A percentile compares a stretch with the other conserved stretches of the same genome.
phyloP scores from a whole-genome alignment of 2,113 vertebrate species.

The Isurus oxyrinchus region DNA sequence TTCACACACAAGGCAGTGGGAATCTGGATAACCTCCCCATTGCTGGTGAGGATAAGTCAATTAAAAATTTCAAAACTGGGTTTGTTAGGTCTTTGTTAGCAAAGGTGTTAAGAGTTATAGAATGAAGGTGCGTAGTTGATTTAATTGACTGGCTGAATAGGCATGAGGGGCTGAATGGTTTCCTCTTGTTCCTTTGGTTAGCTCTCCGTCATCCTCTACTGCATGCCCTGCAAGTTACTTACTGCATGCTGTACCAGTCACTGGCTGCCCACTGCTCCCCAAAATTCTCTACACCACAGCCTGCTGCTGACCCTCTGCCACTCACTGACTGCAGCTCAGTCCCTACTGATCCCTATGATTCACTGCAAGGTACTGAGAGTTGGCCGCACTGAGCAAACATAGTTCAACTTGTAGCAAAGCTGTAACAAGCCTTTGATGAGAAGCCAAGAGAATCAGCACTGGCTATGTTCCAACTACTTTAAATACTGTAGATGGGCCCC shows the following conservation, averaged over 20 bases:
- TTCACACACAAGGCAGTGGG: neutral
- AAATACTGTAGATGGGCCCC: neutral
- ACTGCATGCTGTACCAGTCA: neutral
- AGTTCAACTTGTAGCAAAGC: neutral
- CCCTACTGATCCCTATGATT: neutral
- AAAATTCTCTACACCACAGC: neutral
- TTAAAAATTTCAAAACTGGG: neutral
- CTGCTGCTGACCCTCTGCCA: neutral
- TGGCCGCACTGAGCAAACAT: neutral
- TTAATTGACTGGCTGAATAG: neutral
- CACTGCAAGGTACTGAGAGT: neutral
- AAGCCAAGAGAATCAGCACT: neutral
- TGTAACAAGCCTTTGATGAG: neutral
- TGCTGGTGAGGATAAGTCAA: neutral
- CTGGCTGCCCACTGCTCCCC: neutral
- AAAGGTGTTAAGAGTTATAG: neutral
- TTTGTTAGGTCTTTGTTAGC: neutral
- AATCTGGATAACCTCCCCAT: neutral
- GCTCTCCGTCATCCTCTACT: neutral
- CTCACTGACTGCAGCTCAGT: neutral
- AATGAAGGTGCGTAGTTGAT: neutral
- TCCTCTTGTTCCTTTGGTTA: neutral
- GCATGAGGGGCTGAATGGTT: too few species aligned
- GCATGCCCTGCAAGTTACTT: neutral
- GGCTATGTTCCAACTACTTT: constrained; percentile 12